phyloP scores from a whole-genome alignment of 1,140 invertebrate genomes.

The Heterodera schachtii region DNA sequence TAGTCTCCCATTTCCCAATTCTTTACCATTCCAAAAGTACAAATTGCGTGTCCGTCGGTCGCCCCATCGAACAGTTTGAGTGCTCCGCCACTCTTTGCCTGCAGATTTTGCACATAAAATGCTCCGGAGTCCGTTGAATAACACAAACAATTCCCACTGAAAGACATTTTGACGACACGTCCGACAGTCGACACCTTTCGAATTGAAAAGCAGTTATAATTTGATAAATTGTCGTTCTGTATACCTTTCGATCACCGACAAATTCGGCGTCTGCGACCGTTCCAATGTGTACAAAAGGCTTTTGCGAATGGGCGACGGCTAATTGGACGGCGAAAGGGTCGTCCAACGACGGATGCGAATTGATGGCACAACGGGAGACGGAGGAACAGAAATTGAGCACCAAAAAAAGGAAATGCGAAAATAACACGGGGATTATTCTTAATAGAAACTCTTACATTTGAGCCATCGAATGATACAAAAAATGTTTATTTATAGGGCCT shows the following conservation, averaged over 20 bases:
- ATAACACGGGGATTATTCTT: background rate
- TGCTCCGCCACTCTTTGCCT: background rate
- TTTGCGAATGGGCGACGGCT: background rate
- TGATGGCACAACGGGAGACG: constrained; percentile 12
- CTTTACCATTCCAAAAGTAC: constrained; percentile 19
- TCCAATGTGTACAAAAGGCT: background rate
- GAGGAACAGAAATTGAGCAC: background rate
- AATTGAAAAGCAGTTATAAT: background rate
- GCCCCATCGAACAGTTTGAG: constrained; percentile 25
- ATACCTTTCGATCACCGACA: constrained; percentile 6
- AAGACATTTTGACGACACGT: constrained; percentile 20
- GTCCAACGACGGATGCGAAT: constrained; percentile 11
- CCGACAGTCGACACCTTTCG: background rate
- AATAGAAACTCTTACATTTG: too few species aligned
- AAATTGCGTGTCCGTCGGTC: constrained; percentile 5
- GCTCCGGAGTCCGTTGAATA: constrained; percentile 14
- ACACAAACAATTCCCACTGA: constrained; percentile 27
- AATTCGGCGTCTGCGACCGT: constrained; percentile 12
- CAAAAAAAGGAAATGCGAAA: background rate
- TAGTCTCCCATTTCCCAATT: too few species aligned
- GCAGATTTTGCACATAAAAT: constrained; percentile 19
- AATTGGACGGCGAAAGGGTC: constrained; percentile 28
- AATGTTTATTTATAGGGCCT: too few species aligned
- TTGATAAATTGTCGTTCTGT: background rate
- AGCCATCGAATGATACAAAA: too few species aligned